Conservation (phyloP, 2,797 vertebrate species). For the Chloroceryle inda region DNA sequence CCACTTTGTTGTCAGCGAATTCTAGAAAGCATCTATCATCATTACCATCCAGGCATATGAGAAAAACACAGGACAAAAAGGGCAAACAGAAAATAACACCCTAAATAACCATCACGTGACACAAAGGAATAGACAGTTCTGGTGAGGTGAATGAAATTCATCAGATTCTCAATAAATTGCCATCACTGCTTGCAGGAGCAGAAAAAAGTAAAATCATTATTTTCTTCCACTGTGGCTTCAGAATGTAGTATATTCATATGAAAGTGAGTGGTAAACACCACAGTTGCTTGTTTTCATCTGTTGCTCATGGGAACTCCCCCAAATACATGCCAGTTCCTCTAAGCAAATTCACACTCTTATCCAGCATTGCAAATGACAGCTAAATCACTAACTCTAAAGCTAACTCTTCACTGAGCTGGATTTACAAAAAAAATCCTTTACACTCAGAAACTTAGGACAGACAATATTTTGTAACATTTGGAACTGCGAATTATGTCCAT, state of each 20-base stretch:
- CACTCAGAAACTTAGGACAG: conserved; percentile 54
- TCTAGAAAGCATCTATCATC: background rate
- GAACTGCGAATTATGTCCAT: conserved; percentile 34
- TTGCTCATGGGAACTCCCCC: background rate
- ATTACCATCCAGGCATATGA: background rate
- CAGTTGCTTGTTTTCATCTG: background rate
- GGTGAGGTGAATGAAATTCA: background rate
- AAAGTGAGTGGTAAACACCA: conserved; percentile 4
- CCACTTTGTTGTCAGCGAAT: background rate
- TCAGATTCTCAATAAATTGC: background rate
- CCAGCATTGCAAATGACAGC: background rate
- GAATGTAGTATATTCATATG: background rate
- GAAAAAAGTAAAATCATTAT: background rate
- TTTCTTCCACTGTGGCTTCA: background rate
- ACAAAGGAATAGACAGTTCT: background rate
- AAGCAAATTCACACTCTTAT: background rate
- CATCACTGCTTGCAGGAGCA: background rate
- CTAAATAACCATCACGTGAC: background rate
- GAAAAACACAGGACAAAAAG: background rate
- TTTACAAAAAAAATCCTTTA: conserved; percentile 61
- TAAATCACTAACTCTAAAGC: conserved; percentile 26
- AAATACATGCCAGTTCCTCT: background rate
- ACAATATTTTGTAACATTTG: conserved; percentile 36
- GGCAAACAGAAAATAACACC: background rate
- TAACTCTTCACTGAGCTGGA: conserved; percentile 39